Evolutionary conservation across 64 coral and sea anemone genomes (phyloP), one percentile per base, ranked within the genome.

Genomic region (Orbicella faveolata): DNA sequence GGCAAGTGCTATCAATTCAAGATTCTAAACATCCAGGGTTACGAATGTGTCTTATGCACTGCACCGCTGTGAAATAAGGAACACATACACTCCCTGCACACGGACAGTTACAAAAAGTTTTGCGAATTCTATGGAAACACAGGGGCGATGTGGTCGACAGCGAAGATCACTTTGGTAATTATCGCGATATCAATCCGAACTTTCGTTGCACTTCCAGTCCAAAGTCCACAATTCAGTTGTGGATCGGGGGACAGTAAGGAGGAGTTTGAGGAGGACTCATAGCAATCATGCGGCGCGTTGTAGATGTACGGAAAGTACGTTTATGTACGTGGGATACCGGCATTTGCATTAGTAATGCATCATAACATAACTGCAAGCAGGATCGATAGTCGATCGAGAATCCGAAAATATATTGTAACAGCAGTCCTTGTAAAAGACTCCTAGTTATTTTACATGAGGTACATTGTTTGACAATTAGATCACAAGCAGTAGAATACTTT

Each of bases 101-200:
- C 59, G 9, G 66, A 73, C 68, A 79, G 78, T 21, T 0, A 6
- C 30, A 35, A 16, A 16, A 14, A 4, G 1, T 10, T 15, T 13
- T 90, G 88, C 17, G 76, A 90, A 1, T 90, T 90, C 63, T 18
- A 21, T 63, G 48, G 66, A 34, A 41, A 67, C 9, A 3, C 1
- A 19, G n/a, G n/a, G 14, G 35, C 7, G 63, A 55, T 36, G 17
- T 44, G 5, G 77, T 80, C 3, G 6, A 12, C 4, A 21, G 4
- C 7, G 88, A 90, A 21, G 35, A 81, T 33, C 80, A 77, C 37
- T 90, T 90, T 90, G 88, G 88, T 37, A 63, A 3, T 30, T 90
- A 90, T 68, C 8, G 11, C 0, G 0, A 21, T 39, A 7, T 48
- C 16, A 90, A 90, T 76, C 20, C 88, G 2, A 30, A 64, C 12